Evolutionary conservation across 2,113 vertebrate genomes (phyloP), one percentile per base, ranked within the genome.

Genomic region (Anhinga rufa): DNA sequence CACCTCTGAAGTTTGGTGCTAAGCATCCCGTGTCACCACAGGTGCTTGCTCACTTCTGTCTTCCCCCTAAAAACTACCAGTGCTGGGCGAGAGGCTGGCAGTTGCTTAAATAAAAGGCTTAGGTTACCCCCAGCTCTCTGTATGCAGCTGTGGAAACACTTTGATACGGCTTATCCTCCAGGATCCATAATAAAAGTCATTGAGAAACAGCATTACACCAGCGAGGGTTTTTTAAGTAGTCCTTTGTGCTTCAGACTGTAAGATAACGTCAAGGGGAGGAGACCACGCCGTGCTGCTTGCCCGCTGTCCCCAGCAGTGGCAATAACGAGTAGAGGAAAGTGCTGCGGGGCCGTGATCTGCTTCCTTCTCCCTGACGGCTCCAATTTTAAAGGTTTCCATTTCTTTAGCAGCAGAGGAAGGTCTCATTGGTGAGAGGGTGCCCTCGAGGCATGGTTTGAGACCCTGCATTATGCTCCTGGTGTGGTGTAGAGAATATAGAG

Each of bases 171-270:
- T 92, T 92, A 74, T 93, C 89, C 94, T 95, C 51, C 42, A 94
- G 91, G 91, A 94, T 95, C 89, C 60, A 60, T 97, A 91, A 96
- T 92, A 90, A 89, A 51, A 97, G 77, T 96, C 70, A 62, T 88
- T 95, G 92, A 96, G 91, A 95, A 95, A 82, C 54, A 80, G 52
- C 66, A 95, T 85, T 85, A 70, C 68, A 87, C 70, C 81, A 57
- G 62, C 0, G 54, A 91, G 94, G 82, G 51, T 80, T 93, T 95
- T 74, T n/a, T 80, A 68, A 95, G 84, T 80, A 80, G 68, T 89
- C 82, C 89, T 92, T 91, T 87, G 92, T 91, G 94, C 93, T 82
- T 66, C 13, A 1, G 66, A 36, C 36, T n/a, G 54, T 82, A 17
- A 92, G 92, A 77, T 66, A 85, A 58, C 2, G 2, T 61, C 57